Conservation (phyloP, 1,140 invertebrate species). For the Piezodorus guildinii region DNA sequence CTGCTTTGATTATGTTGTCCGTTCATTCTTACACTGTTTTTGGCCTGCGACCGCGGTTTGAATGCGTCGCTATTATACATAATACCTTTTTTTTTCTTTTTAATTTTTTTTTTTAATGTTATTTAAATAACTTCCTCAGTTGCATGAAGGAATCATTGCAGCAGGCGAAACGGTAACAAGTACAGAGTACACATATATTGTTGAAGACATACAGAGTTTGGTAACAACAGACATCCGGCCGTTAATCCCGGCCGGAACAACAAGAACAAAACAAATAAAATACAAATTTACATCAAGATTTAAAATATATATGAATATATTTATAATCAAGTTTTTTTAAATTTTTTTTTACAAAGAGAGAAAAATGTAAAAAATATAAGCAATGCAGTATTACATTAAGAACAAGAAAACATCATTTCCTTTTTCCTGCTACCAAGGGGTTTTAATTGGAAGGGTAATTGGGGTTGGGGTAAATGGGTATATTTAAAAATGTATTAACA, state of each 20-base stretch:
- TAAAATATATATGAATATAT: slow-evolving; percentile 14
- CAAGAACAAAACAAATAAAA: slow-evolving; percentile 13
- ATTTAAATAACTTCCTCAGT: not conserved
- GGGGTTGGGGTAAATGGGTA: not conserved
- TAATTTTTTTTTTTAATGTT: no score
- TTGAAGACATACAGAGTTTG: slow-evolving; percentile 10
- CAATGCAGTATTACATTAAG: slow-evolving; percentile 7
- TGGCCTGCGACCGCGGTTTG: not conserved
- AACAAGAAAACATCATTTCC: slow-evolving; percentile 2
- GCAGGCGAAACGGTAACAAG: not conserved
- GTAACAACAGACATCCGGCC: slow-evolving; percentile 8
- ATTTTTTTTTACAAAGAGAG: not conserved
- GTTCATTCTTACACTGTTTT: not conserved
- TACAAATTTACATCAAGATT: slow-evolving; percentile 14
- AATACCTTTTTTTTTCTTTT: not conserved
- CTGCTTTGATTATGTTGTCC: not conserved
- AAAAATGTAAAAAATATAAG: slow-evolving; percentile 17
- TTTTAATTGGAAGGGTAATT: not conserved
- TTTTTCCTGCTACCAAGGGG: not conserved
- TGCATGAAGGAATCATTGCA: not conserved
- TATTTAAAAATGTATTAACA: slow-evolving; percentile 17
- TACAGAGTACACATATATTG: slow-evolving; percentile 4
- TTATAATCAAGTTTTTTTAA: not conserved
- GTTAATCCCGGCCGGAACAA: not conserved
- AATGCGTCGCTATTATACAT: not conserved